Base-by-base conservation (phyloP, 2,113 vertebrate genomes). In the Camarhynchus parvulus region DNA sequence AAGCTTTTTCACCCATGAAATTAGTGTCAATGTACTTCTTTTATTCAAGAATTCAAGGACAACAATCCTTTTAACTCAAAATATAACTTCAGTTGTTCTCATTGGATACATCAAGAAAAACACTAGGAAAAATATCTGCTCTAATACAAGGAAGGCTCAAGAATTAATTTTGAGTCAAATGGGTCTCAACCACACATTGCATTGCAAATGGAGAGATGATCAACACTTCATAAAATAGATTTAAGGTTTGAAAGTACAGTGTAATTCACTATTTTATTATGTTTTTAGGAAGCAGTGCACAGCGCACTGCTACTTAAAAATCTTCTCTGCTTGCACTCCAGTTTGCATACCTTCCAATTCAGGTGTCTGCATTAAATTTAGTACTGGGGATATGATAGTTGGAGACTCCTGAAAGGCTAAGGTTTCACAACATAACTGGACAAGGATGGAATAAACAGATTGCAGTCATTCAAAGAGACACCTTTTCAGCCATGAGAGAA, bases 1-100 rank as follows among this genome's bases (percentile, higher is more conserved):
- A 93, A 92, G 90, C 53, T 82, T 96, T 90, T 95, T 94, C 91
- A 92, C 90, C 97, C 96, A 84, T 64, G 92, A 95, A 97, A 97
- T 95, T 83, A 92, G 83, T 83, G 85, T 66, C 90, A 66, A 55
- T 75, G 64, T 64, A 81, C 52, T 66, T 94, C 81, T 96, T 96
- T 86, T 73, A 87, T 67, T 95, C 19, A 25, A 80, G 72, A 94
- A 96, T 72, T 91, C 91, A 95, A 96, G 88, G 93, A 84, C 87
- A 94, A 93, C 61, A 82, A 72, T 69, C 50, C 76, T 91, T 92
- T 95, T 81, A 95, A 87, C 64, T 86, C 85, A 76, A 87, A 93
- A 87, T 90, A 50, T 59, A 87, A 82, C 33, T 78, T 73, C 46
- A 84, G 41, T 75, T 89, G 55, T 68, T 92, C 58, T 89, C 79